These are phyloP conservation scores for Amblyopsis rosae DNA, from an alignment of 2,113 vertebrate genomes.

Conservation along the genomic window DNA sequence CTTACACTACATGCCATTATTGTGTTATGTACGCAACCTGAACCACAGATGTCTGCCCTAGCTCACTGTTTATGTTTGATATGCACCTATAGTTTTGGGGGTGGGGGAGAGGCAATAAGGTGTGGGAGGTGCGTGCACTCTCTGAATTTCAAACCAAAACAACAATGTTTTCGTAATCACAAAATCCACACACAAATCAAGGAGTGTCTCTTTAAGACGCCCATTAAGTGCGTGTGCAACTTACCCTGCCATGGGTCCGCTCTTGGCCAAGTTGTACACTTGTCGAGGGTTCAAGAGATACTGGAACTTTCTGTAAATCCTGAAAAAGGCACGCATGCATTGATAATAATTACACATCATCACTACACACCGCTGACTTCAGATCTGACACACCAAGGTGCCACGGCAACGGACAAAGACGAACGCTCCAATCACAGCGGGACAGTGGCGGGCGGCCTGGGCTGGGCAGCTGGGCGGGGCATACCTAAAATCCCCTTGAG, in stretches of 20 bases:
- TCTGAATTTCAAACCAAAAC: too few relatives aligned
- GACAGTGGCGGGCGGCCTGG: conserved; percentile 14
- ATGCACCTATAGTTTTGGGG: too few relatives aligned
- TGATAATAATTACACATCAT: not conserved
- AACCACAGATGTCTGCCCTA: too few relatives aligned
- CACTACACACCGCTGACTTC: not conserved
- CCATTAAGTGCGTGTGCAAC: conserved; percentile 38
- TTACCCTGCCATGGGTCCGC: conserved; percentile 92
- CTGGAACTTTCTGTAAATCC: conserved; percentile 95
- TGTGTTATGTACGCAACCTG: too few relatives aligned
- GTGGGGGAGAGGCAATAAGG: too few relatives aligned
- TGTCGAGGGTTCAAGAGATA: conserved; percentile 94
- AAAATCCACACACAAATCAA: too few relatives aligned
- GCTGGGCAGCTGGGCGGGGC: conserved; percentile 55
- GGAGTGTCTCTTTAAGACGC: not conserved
- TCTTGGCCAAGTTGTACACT: conserved; percentile 91
- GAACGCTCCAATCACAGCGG: conserved; percentile 24
- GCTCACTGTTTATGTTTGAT: too few relatives aligned
- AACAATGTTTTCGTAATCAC: too few relatives aligned
- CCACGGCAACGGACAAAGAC: conserved; percentile 1
- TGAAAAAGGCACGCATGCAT: conserved; percentile 44
- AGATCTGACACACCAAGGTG: not conserved
- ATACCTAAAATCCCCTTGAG: conserved; percentile 59
- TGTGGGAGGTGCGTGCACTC: too few relatives aligned
- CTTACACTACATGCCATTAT: too few relatives aligned